These are phyloP conservation scores for Pan paniscus DNA, from an alignment of 2,113 vertebrate species.

Conservation along the genomic window DNA sequence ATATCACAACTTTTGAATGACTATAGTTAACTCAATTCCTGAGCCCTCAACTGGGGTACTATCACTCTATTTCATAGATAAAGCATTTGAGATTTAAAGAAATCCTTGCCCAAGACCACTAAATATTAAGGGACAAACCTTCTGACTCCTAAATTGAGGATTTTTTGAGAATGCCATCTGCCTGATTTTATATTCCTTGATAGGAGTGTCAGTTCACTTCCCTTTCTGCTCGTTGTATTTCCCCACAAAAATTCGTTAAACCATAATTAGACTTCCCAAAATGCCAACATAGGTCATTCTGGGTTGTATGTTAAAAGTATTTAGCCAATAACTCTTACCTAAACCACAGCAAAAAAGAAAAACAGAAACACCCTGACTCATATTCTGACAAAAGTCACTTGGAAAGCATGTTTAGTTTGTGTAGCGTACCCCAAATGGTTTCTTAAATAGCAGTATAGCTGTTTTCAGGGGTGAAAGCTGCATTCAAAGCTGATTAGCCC, in stretches of 20 bases:
- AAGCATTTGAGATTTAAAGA: background rate
- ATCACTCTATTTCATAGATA: background rate
- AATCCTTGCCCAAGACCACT: background rate
- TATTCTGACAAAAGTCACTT: background rate
- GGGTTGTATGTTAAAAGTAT: background rate
- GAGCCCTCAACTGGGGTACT: background rate
- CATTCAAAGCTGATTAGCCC: background rate
- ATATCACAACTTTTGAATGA: background rate
- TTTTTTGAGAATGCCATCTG: background rate
- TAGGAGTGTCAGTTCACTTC: background rate
- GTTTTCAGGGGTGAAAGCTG: background rate
- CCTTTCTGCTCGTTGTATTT: background rate
- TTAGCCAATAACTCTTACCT: background rate
- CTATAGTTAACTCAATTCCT: background rate
- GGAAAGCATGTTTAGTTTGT: background rate
- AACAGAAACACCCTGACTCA: background rate
- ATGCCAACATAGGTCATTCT: background rate
- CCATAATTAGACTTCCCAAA: background rate
- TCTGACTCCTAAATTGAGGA: background rate
- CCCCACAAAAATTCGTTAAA: constrained; percentile 16
- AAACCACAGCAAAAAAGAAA: background rate
- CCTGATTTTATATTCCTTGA: background rate
- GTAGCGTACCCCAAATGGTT: background rate
- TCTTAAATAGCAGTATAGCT: background rate
- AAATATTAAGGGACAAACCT: background rate